Evolutionary conservation across 2,888 invertebrate species (phyloP).

Genomic region (Folsomia manolachei): DNA sequence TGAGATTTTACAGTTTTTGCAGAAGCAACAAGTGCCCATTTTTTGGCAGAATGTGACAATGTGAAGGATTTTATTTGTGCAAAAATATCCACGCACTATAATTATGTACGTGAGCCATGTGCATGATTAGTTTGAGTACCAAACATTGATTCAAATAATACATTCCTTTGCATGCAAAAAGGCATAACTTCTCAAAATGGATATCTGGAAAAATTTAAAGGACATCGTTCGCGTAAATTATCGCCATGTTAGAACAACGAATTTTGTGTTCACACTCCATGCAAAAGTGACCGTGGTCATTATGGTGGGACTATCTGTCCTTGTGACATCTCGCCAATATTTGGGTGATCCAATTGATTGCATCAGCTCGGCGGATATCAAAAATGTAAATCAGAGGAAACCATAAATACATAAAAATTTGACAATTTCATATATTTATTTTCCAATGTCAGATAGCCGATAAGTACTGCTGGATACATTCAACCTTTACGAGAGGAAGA

Average conservation of each 20-base stretch:
- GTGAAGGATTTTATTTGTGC: no score
- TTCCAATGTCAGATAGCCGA: constrained; percentile 34
- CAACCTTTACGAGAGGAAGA: constrained; percentile 42
- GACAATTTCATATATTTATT: background rate
- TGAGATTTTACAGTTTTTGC: no score
- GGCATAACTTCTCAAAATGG: no score
- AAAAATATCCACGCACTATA: no score
- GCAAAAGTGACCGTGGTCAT: constrained; percentile 41
- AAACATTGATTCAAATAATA: no score
- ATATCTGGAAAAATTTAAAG: constrained; percentile 44
- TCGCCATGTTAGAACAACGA: constrained; percentile 36
- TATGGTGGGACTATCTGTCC: constrained; percentile 38
- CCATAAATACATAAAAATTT: no score
- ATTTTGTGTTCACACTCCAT: constrained; percentile 43
- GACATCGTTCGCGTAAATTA: constrained; percentile 40
- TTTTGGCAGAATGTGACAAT: no score
- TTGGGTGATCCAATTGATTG: constrained; percentile 47
- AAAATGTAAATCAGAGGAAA: constrained; percentile 26
- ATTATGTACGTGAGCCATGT: no score
- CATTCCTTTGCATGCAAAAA: no score
- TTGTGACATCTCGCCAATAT: constrained; percentile 42
- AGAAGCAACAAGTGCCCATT: no score
- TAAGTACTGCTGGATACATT: constrained; percentile 47
- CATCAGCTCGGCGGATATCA: constrained; percentile 38
- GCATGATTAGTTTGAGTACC: no score